These are phyloP conservation scores for Drosophila bocqueti DNA, from an alignment of 1,140 invertebrate species.

Conservation along the genomic window DNA sequence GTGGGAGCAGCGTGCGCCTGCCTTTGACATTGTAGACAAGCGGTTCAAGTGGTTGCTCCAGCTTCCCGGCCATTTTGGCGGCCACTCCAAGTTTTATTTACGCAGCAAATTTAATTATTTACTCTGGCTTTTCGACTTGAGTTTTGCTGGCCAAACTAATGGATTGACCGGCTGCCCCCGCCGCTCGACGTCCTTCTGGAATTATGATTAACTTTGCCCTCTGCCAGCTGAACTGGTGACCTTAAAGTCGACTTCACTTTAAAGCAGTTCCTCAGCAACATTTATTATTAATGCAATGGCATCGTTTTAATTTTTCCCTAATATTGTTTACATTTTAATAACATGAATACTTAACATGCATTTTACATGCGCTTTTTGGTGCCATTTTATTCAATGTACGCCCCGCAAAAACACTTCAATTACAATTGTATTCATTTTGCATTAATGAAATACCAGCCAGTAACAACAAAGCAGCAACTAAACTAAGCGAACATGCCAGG, in stretches of 20 bases:
- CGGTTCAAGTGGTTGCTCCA: constrained; percentile 52
- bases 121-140: constrained; percentile 48
- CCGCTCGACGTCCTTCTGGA: constrained; percentile 1
- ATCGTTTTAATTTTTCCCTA: constrained; percentile 6
- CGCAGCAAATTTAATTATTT: constrained; percentile 81
- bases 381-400: constrained; percentile 53
- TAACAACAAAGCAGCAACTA: constrained; percentile 22
- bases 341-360: constrained; percentile 44
- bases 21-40: constrained; percentile 76
- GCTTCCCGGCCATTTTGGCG: constrained; percentile 54
- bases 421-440: constrained; percentile 57
- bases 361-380: constrained; percentile 31
- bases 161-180: constrained; percentile 20
- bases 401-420: constrained; percentile 43
- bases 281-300: constrained; percentile 21
- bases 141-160: constrained; percentile 41
- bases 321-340: constrained; percentile 51
- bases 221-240: not conserved
- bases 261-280: not conserved
- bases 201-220: constrained; percentile 40
- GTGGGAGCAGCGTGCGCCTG: constrained; percentile 29
- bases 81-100: constrained; percentile 75
- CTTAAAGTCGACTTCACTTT: constrained; percentile 8
- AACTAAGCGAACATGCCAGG: not conserved
- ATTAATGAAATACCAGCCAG: constrained; percentile 31